A percentile compares a stretch with the other conserved stretches of the same genome.
These are phyloP conservation scores for Cremastinae sp. DNA, from an alignment of 2,888 invertebrate genomes.

Conservation along the genomic window DNA sequence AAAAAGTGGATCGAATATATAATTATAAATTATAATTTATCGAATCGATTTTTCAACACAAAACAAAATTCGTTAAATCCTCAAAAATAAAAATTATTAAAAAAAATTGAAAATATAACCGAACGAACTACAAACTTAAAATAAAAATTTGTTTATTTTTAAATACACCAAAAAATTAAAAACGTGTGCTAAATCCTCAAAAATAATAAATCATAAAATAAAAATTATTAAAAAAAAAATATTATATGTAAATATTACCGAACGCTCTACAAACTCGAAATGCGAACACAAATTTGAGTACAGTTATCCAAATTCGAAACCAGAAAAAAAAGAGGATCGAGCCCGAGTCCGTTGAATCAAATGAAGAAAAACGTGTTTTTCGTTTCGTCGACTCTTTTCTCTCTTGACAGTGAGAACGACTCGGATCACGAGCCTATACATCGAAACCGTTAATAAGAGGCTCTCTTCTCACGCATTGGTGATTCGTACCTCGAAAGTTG, in stretches of 20 bases:
- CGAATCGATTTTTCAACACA: background rate
- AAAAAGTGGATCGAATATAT: too few relatives aligned
- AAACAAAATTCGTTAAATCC: too few relatives aligned
- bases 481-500: conserved; percentile 52
- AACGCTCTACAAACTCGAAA: too few relatives aligned
- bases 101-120: background rate
- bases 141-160: too few relatives aligned
- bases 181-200: too few relatives aligned
- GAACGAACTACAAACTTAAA: too few relatives aligned
- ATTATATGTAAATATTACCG: too few relatives aligned
- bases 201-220: too few relatives aligned
- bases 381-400: background rate
- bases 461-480: conserved; percentile 5
- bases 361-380: conserved; percentile 14
- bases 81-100: background rate
- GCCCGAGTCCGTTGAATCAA: background rate
- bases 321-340: background rate
- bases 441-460: conserved; percentile 12
- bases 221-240: too few relatives aligned
- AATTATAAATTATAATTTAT: too few relatives aligned
- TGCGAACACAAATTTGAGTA: too few relatives aligned
- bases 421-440: background rate
- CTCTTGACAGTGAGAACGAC: conserved; percentile 14
- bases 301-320: background rate
- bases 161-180: too few relatives aligned